phyloP scores from a whole-genome alignment of 1,140 invertebrate genomes.

The Steinernema feltiae region DNA sequence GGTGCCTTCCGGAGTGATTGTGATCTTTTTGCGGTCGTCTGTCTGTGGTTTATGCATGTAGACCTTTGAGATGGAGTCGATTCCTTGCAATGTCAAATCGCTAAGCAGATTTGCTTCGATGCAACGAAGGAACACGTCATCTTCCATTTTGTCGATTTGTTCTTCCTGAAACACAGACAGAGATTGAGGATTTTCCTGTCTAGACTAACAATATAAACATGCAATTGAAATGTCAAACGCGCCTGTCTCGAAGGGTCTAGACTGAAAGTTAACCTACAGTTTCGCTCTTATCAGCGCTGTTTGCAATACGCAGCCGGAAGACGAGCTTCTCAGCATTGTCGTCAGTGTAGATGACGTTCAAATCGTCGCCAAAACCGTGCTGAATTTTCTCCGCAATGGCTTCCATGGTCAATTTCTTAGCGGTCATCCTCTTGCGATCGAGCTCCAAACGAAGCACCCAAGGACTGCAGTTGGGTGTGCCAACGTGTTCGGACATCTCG shows the following conservation, averaged over 20 bases:
- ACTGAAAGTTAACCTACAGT: too few relatives aligned
- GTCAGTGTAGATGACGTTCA: conserved; percentile 99
- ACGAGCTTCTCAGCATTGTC: conserved; percentile 99
- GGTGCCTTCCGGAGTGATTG: conserved; percentile 93
- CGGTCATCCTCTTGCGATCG: conserved; percentile 76
- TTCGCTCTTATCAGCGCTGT: conserved; percentile 57
- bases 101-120: conserved; percentile 98
- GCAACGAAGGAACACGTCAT: conserved; percentile 94
- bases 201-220: too few relatives aligned
- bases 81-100: conserved; percentile 90
- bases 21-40: conserved; percentile 93
- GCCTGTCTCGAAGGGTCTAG: too few relatives aligned
- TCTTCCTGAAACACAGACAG: conserved; percentile 70
- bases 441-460: conserved; percentile 96
- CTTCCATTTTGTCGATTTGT: conserved; percentile 97
- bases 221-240: too few relatives aligned
- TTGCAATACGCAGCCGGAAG: conserved; percentile 96
- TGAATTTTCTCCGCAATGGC: conserved; percentile 99
- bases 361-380: conserved; percentile 94
- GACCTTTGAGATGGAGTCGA: conserved; percentile 69
- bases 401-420: conserved; percentile 99
- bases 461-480: conserved; percentile 89
- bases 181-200: too few relatives aligned
- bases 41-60: conserved; percentile 99
- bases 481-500: conserved; percentile 99